phyloP scores from a whole-genome alignment of 1,140 invertebrate genomes.

The Aphis craccivora region DNA sequence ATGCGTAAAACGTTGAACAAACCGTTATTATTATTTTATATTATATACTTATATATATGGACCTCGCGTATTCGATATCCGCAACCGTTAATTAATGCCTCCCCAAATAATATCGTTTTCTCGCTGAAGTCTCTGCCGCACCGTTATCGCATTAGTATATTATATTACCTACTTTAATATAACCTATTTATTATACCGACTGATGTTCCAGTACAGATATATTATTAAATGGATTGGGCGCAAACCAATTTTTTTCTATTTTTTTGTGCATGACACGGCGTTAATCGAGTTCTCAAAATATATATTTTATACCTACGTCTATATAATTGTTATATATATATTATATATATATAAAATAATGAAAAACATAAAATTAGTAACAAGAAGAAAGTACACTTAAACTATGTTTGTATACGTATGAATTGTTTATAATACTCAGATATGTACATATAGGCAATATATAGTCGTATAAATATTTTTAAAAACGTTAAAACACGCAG shows the following conservation, averaged over 20 bases:
- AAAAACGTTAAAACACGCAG: not conserved
- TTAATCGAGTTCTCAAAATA: not conserved
- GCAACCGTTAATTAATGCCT: not conserved
- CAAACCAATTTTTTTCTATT: not conserved
- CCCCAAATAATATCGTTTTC: not conserved
- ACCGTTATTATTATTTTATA: conserved; percentile 1
- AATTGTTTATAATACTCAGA: not conserved
- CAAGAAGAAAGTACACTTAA: not conserved
- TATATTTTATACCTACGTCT: not conserved
- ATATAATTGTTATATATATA: not conserved
- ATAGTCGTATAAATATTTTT: not conserved
- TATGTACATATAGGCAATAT: not conserved
- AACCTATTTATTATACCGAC: not conserved
- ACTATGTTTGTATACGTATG: not conserved
- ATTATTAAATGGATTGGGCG: not conserved
- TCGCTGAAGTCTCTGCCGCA: not conserved
- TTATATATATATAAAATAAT: not conserved
- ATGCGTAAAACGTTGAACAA: not conserved
- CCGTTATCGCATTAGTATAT: not conserved
- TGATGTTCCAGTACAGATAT: not conserved
- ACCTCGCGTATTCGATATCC: not conserved
- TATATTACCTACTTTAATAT: not conserved
- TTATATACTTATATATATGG: not conserved
- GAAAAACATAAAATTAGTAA: not conserved
- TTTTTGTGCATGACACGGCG: not conserved